Evolutionary conservation across 2,113 vertebrate genomes (phyloP).

Genomic region (Copsychus sechellarum): DNA sequence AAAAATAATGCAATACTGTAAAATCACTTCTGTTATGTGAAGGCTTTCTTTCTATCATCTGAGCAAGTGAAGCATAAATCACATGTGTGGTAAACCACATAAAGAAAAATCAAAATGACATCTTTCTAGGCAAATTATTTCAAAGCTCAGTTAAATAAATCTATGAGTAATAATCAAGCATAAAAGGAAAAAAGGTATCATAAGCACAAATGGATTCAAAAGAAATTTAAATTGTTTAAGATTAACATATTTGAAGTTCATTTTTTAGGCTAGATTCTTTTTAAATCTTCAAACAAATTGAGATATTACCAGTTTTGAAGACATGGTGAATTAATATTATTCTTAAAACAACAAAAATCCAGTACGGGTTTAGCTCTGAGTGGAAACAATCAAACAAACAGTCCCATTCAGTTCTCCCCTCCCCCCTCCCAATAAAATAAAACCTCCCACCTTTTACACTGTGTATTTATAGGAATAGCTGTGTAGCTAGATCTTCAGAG

Average conservation of each 20-base stretch:
- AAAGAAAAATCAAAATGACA: not conserved
- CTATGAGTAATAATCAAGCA: not conserved
- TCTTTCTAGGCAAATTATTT: not conserved
- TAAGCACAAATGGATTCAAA: not conserved
- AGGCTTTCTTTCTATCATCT: not conserved
- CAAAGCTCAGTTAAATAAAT: not conserved
- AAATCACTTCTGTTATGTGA: not conserved
- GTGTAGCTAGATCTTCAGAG: not conserved
- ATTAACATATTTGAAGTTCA: not conserved
- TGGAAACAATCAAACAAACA: not conserved
- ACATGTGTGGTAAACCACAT: not conserved
- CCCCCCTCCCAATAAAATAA: not conserved
- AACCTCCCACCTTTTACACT: not conserved
- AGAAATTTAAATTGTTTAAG: not conserved
- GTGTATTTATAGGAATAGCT: not conserved
- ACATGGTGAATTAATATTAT: rapidly evolving
- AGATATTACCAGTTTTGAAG: not conserved
- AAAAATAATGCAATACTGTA: not conserved
- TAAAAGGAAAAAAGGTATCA: not conserved
- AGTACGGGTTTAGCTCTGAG: not conserved
- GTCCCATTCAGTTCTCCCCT: rapidly evolving
- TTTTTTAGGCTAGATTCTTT: not conserved
- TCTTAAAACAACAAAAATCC: not conserved
- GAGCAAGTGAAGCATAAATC: not conserved
- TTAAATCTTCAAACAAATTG: not conserved